Base-by-base conservation (phyloP, 2,888 invertebrate genomes). In the Lissocephala sabroskyi region DNA sequence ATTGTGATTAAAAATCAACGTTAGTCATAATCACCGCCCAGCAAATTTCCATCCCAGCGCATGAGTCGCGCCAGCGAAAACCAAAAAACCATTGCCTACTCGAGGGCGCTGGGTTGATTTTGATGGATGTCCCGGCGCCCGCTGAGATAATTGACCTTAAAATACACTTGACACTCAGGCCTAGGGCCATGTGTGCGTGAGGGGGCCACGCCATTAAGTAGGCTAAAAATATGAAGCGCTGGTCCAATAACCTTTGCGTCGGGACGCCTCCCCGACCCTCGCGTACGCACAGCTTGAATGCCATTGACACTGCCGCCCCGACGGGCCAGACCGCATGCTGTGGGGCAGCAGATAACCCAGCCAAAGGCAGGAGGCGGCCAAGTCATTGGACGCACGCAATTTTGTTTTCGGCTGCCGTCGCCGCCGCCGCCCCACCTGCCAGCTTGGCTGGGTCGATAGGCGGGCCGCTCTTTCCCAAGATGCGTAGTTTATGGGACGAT, bases 141-240 rank as follows among this genome's bases (percentile, higher is more conserved):
- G 50, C 57, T 49, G 41, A 60, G 66, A 64, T 70, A 66, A 74
- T 74, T 71, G 66, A 66, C 70, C 74, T 70, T 59, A 54, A 70
- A 64, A 70, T 49, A 68, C 56, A 73, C 70, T 65, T 61, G 59
- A 56, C 41, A 35, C 39, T 10, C 41, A 17, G 37, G 30, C 42
- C 35, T 10, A 13, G 14, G 35, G 14, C 10, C 23, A 23, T 23
- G 3, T 7, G 7, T 23, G 3, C 23, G 23, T 23, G 11, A 1
- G 13, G 13, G 7, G 13, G 49, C 52, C 39, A 55, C 64, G 62
- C 64, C 70, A 42, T 54, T 66, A 71, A 71, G 74, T 71, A 71
- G 70, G 74, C 70, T 74, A 71, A 62, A 65, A 70, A 70, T 65
- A 65, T 73, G 59, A 6, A 18, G 23, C 11, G 43, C n/a, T 16